Percentiles rank a stretch among this genome's conserved stretches.
phyloP scores from a whole-genome alignment of 1,140 invertebrate species.

The Cyrtorhinus lividipennis region DNA sequence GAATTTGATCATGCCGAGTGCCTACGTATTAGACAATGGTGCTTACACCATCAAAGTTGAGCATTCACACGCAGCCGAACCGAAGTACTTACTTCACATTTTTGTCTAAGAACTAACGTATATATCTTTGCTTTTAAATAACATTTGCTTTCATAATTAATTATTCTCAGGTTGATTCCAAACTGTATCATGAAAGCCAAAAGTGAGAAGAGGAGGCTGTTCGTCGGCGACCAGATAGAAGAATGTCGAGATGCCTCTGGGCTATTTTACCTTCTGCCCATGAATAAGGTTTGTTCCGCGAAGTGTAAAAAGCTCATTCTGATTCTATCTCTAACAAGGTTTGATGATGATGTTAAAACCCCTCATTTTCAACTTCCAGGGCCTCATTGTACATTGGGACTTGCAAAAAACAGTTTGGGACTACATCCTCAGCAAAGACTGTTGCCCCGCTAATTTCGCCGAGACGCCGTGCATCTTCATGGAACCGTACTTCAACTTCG shows the following conservation, averaged over 20 bases:
- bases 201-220: constrained; percentile 80
- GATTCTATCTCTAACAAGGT: too few relatives aligned
- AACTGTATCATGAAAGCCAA: constrained; percentile 98
- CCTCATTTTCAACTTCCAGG: too few relatives aligned
- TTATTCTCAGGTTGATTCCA: constrained; percentile 51
- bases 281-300: constrained; percentile 49
- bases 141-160: neutral
- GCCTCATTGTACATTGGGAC: constrained; percentile 91
- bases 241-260: constrained; percentile 93
- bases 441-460: constrained; percentile 58
- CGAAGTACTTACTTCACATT: constrained; percentile 36
- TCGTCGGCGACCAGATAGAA: constrained; percentile 85
- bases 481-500: constrained; percentile 90
- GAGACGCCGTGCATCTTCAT: constrained; percentile 77
- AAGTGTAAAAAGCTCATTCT: too few relatives aligned
- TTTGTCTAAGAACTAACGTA: too few relatives aligned
- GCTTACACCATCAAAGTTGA: constrained; percentile 73
- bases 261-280: constrained; percentile 84
- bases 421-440: constrained; percentile 80
- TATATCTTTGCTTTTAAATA: too few relatives aligned
- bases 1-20: constrained; percentile 17
- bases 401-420: constrained; percentile 94
- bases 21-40: constrained; percentile 63
- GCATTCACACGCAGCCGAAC: constrained; percentile 46
- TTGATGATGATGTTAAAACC: too few relatives aligned